Conservation (phyloP, 2,797 vertebrate species). For the Falco columbarius region DNA sequence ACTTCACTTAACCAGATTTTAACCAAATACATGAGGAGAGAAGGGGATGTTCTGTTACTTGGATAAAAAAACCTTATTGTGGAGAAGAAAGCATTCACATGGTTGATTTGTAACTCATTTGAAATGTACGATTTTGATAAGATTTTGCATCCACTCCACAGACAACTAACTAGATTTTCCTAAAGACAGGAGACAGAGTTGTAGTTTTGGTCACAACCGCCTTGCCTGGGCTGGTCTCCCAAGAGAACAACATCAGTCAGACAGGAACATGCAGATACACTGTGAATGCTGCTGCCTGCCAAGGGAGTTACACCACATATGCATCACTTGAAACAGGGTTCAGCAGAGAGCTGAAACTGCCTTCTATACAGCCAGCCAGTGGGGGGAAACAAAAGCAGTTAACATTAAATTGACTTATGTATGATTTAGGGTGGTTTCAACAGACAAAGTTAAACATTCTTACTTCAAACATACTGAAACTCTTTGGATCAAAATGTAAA, state of each 20-base stretch:
- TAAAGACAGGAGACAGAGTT: neutral
- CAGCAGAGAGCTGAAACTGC: neutral
- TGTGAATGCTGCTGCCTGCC: neutral
- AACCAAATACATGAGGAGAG: neutral
- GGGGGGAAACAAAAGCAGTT: neutral
- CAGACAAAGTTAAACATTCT: neutral
- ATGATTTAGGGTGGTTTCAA: neutral
- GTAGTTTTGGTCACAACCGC: neutral
- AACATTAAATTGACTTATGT: neutral
- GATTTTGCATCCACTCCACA: neutral
- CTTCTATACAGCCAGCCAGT: fast-evolving
- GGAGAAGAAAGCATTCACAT: neutral
- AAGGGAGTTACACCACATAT: fast-evolving
- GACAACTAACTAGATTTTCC: neutral
- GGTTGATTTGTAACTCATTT: neutral
- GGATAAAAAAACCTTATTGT: neutral
- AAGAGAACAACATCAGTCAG: fast-evolving
- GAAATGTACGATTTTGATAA: neutral
- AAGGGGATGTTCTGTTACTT: neutral
- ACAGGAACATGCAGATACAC: fast-evolving
- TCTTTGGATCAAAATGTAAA: neutral
- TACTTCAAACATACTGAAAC: neutral
- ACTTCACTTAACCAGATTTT: neutral
- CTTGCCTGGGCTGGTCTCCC: neutral
- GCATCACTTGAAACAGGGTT: fast-evolving